These are phyloP conservation scores for Pseudotriccus pelzelni DNA, from an alignment of 2,797 vertebrate genomes.

Conservation along the genomic window DNA sequence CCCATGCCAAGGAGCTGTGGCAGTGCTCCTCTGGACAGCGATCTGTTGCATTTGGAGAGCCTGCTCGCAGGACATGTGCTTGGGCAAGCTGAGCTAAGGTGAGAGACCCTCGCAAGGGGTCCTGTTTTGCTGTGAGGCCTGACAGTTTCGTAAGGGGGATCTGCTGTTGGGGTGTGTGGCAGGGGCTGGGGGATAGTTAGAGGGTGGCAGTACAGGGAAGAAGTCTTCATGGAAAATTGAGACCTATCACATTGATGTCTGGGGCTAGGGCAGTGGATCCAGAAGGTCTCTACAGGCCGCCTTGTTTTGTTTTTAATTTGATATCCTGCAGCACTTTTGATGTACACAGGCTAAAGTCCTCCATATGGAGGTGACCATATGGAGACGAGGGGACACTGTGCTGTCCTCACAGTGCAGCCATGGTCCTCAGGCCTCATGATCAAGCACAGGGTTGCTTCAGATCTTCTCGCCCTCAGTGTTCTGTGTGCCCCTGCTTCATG, in stretches of 20 bases:
- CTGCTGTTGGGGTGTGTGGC: background rate
- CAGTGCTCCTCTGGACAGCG: background rate
- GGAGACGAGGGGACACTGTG: background rate
- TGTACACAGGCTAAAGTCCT: background rate
- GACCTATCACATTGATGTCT: background rate
- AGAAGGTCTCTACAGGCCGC: background rate
- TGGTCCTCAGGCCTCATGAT: background rate
- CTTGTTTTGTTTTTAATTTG: background rate
- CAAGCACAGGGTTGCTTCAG: background rate
- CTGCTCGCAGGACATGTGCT: accelerated
- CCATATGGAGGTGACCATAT: background rate
- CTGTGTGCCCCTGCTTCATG: accelerated
- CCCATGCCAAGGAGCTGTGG: accelerated
- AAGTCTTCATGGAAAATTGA: background rate
- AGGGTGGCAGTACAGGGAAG: background rate
- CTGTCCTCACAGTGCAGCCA: background rate
- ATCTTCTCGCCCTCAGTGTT: background rate
- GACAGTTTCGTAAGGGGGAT: background rate
- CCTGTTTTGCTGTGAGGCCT: background rate
- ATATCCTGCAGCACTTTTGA: background rate
- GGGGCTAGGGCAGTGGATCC: background rate
- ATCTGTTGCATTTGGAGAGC: background rate
- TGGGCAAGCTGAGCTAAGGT: background rate
- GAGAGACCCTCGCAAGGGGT: accelerated
- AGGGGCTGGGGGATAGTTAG: background rate